Base-by-base conservation (phyloP, 2,888 invertebrate genomes). In the Parelbella ahira region DNA sequence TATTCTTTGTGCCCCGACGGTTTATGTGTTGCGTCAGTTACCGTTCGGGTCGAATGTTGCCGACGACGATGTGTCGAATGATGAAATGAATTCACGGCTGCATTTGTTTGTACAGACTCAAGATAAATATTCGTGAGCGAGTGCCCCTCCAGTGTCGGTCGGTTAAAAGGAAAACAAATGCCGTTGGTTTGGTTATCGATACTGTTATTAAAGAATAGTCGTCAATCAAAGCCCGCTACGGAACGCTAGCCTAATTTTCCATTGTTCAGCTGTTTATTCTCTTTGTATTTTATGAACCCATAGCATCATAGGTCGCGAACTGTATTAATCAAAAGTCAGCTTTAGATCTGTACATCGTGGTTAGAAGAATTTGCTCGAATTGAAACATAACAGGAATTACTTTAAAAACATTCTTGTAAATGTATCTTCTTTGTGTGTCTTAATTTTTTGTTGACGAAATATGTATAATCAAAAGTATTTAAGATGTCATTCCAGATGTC, bases 101-200 rank as follows among this genome's bases (percentile, higher is more conserved):
- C 71, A 68, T 76, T 42, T 82, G 73, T 84, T 82, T 80, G 68
- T 76, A 68, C 74, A 75, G 74, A n/a, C n/a, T 52, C 51, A 64
- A 71, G 65, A 78, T 72, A 71, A 73, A 79, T 75, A 73, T 63
- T 52, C 65, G 51, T 55, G 60, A 60, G n/a, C n/a, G 68, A 68
- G 63, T 63, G 62, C 48, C 45, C 37, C 27, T 59, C 58, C 57
- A 67, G 58, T 60, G 60, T 56, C 60, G 62, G 53, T 53, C 50
- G 56, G 60, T 65, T 63, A 58, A 66, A 64, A 64, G 55, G 58
- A 45, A 58, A 62, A 28, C 21, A 8, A 38, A 68, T 72, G 63
- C 21, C 18, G 29, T 13, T 8, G 9, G n/a, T n/a, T 3, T 13
- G 12, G 10, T 9, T 23, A 30, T 30, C 8, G 19, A 27, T 28